Conservation (phyloP, 2,888 invertebrate genomes). For the Dryomyza anilis region DNA sequence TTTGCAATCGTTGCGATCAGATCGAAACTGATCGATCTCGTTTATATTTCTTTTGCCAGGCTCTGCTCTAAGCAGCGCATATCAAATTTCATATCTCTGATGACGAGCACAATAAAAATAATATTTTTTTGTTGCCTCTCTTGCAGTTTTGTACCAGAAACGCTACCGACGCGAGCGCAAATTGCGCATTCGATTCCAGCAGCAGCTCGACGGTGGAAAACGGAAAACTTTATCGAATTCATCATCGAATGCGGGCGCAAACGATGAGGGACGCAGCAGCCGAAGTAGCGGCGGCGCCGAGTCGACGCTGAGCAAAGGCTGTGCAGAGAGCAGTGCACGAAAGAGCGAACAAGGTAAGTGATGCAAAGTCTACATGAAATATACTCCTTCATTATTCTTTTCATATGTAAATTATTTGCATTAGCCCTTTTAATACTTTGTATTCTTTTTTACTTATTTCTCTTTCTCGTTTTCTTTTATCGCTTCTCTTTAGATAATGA, state of each 20-base stretch:
- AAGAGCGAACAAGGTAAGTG: constrained; percentile 41
- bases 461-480: constrained; percentile 44
- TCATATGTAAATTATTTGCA: background rate
- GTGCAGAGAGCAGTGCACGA: constrained; percentile 40
- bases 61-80: constrained; percentile 20
- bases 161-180: constrained; percentile 87
- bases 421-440: background rate
- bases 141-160: constrained; percentile 85
- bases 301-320: constrained; percentile 25
- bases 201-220: constrained; percentile 82
- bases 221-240: constrained; percentile 64
- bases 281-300: constrained; percentile 41
- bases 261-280: constrained; percentile 32
- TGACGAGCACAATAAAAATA: constrained; percentile 16
- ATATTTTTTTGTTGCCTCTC: no score
- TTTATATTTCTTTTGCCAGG: no score
- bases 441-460: constrained; percentile 28
- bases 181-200: constrained; percentile 80
- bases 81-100: constrained; percentile 38
- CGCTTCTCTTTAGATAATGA: constrained; percentile 52
- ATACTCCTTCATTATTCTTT: background rate
- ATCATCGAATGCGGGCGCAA: constrained; percentile 37
- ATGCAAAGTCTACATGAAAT: background rate
- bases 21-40: constrained; percentile 32
- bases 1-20: constrained; percentile 17